A percentile compares a stretch with the other conserved stretches of the same genome.
Conservation (phyloP, 2,113 vertebrate genomes). For the Psilopsiagon aurifrons region DNA sequence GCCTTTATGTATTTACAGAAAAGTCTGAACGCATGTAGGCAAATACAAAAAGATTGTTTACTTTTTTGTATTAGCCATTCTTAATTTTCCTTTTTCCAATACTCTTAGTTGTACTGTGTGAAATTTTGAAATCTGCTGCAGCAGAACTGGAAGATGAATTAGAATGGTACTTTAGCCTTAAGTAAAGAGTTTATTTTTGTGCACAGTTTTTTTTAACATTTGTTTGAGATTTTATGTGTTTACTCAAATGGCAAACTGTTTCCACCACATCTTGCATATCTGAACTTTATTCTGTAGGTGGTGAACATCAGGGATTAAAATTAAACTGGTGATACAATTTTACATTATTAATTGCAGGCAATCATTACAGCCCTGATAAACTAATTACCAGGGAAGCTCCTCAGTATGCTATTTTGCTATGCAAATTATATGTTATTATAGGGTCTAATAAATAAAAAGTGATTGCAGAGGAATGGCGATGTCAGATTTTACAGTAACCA, state of each 20-base stretch:
- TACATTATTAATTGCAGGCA: background rate
- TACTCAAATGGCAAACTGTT: background rate
- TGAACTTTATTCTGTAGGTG: background rate
- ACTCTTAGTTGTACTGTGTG: background rate
- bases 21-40: background rate
- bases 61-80: background rate
- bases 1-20: background rate
- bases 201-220: background rate
- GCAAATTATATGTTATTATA: background rate
- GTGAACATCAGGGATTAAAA: background rate
- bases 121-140: slow-evolving; percentile 9
- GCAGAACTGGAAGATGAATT: background rate
- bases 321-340: background rate
- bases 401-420: background rate
- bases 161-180: background rate
- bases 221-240: background rate
- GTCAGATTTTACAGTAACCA: background rate
- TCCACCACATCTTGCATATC: background rate
- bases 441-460: background rate
- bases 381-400: background rate
- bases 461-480: background rate
- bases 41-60: background rate
- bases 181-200: background rate
- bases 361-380: background rate
- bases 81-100: background rate